Evolutionary conservation across 2,113 vertebrate genomes (phyloP), one percentile per base, ranked within the genome.

Genomic region (Vombatus ursinus): DNA sequence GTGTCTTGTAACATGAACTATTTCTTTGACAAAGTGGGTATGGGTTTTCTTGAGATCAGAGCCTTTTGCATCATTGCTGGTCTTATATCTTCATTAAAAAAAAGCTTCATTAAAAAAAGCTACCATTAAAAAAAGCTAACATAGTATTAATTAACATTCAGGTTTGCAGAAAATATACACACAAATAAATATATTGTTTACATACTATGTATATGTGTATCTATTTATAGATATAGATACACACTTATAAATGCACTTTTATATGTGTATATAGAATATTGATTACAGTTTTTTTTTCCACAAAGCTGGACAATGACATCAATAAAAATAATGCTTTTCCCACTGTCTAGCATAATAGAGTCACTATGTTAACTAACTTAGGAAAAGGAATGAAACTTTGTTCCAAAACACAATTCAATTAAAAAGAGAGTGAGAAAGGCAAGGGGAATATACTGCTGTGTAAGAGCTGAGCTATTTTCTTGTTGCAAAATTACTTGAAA

Each of bases 41-140:
- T 51, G 90, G 50, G 26, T 91, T 90, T 91, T 84, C 90, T 48
- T 9, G 31, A 47, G 10, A 44, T 49, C 31, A 92, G 92, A 94
- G 8, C 50, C 51, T 28, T 95, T 89, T 61, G 24, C 25, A 61
- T 12, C 68, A 11, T 57, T 92, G 84, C 92, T 94, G 10, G 31
- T 8, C 0, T 96, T 25, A 48, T 49, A 47, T 47, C 22, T 52
- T 31, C 93, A 94, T 52, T 31, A 93, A 92, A 93, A 90, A 22
- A 8, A n/a, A n/a, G n/a, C n/a, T n/a, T n/a, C n/a, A n/a, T n/a
- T n/a, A n/a, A n/a, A n/a, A n/a, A n/a, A n/a, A n/a, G n/a, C n/a
- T n/a, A n/a, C n/a, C 93, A 94, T 52, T 31, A 93, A 92, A 93
- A 90, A 22, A 8, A n/a, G 25, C 77, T 89, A 50, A 91, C 50